These are phyloP conservation scores for Strix uralensis DNA, from an alignment of 2,113 vertebrate species.

Conservation along the genomic window DNA sequence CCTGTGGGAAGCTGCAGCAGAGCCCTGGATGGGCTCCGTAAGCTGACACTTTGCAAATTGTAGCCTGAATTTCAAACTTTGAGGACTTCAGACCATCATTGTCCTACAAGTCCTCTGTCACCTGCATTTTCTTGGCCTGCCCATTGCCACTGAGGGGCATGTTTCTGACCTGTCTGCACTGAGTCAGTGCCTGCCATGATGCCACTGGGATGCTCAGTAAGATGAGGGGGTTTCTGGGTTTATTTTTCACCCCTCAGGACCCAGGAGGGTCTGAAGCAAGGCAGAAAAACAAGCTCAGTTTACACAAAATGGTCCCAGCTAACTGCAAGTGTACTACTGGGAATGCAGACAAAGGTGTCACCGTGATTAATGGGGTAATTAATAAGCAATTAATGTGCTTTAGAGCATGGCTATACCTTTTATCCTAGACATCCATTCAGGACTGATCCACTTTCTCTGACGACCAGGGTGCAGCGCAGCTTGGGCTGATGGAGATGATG, in stretches of 20 bases:
- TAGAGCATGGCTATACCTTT: constrained; percentile 68
- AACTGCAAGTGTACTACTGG: constrained; percentile 63
- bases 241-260: not conserved
- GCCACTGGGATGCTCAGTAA: accelerated
- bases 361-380: constrained; percentile 89
- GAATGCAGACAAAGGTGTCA: constrained; percentile 81
- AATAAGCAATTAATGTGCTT: constrained; percentile 86
- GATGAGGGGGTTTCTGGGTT: accelerated
- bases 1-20: constrained; percentile 25
- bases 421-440: constrained; percentile 25
- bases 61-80: not conserved
- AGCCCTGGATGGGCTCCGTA: not conserved
- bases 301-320: not conserved
- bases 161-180: not conserved
- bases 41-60: not conserved
- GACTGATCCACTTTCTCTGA: not conserved
- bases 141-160: accelerated
- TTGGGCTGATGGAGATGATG: not conserved
- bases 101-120: no score
- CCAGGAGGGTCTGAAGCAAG: not conserved
- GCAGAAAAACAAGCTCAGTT: not conserved
- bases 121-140: not conserved
- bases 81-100: not conserved
- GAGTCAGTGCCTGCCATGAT: accelerated
- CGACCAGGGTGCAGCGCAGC: not conserved